Percentiles rank a stretch among this genome's conserved stretches.
These are phyloP conservation scores for Lampris megalopsis DNA, from an alignment of 2,113 vertebrate species.

Conservation along the genomic window DNA sequence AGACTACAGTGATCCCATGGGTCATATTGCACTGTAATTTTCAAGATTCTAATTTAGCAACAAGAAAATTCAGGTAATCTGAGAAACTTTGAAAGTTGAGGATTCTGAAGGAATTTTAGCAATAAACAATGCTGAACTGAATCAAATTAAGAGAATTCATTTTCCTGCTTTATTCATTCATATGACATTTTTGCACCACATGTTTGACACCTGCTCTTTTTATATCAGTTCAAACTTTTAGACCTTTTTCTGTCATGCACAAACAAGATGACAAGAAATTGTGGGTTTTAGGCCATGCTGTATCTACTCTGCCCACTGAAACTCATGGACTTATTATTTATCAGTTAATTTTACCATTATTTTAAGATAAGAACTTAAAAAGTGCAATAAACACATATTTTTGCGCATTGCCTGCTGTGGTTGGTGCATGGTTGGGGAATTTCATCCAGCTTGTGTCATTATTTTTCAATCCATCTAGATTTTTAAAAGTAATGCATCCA, in stretches of 20 bases:
- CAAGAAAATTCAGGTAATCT: neutral
- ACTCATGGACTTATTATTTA: too few relatives aligned
- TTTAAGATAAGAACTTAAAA: neutral
- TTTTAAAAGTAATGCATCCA: conserved; percentile 10
- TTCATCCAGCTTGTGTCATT: neutral
- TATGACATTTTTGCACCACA: conserved; percentile 3
- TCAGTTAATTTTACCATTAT: too few relatives aligned
- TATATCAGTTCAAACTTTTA: conserved; percentile 27
- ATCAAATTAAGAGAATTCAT: too few relatives aligned
- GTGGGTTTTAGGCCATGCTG: neutral
- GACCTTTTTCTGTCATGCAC: conserved; percentile 21
- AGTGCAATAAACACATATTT: neutral
- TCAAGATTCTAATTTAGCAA: conserved; percentile 6
- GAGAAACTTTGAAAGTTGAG: too few relatives aligned
- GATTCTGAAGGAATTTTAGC: too few relatives aligned
- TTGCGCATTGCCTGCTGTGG: too few relatives aligned
- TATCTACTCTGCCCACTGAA: too few relatives aligned
- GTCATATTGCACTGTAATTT: conserved; percentile 12
- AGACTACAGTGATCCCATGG: neutral
- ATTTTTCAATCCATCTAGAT: neutral
- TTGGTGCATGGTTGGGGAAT: too few relatives aligned
- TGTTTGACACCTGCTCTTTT: conserved; percentile 27
- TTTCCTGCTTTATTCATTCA: too few relatives aligned
- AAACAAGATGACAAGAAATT: neutral
- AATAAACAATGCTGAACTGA: too few relatives aligned